Base-by-base conservation (phyloP, 2,113 vertebrate species). In the Benitochromis conjunctus region DNA sequence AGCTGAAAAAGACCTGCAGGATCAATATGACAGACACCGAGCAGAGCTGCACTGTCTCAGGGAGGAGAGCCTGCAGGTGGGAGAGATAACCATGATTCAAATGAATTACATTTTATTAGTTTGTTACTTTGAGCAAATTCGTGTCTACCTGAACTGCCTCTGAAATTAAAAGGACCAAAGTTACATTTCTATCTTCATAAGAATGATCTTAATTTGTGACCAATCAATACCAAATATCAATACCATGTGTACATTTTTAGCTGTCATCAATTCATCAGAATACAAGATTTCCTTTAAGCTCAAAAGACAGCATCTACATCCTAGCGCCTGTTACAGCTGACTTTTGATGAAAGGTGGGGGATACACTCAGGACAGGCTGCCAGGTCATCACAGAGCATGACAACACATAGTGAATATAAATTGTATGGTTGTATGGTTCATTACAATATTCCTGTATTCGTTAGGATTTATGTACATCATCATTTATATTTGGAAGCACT, bases 61-160 rank as follows among this genome's bases (percentile, higher is more conserved):
- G 83, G 93, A 96, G 29, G 97, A 97, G 81, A 94, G 96, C 36
- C 91, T 98, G 46, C 95, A 97, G 97, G 97, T 98, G 38, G 91
- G 43, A 19, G 24, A 48, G 26, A 76, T 18, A 76, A 53, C 10
- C 9, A 31, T 51, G 69, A 31, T 31, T 81, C 5, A 62, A 62
- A 60, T 48, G 14, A 36, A 7, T 34, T 9, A 21, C 29, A 62
- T 36, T 62, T 60, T 4, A 58, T 31, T 8, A n/a, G 18, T 12
- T 60, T 80, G 16, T 60, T 31, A 31, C 18, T 13, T 76, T 51
- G 26, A 76, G 16, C 26, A 51, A n/a, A 51, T 18, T 51, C 16
- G n/a, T 13, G 43, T 51, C 24, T 19, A 24, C 26, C 46, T 31
- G 69, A 76, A 76, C 6, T 51, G 13, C 5, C 21, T 71, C 38